Percentiles rank a stretch among this genome's conserved stretches.
These are phyloP conservation scores for Chlorospingus flavigularis DNA, from an alignment of 2,797 vertebrate species.

Conservation along the genomic window DNA sequence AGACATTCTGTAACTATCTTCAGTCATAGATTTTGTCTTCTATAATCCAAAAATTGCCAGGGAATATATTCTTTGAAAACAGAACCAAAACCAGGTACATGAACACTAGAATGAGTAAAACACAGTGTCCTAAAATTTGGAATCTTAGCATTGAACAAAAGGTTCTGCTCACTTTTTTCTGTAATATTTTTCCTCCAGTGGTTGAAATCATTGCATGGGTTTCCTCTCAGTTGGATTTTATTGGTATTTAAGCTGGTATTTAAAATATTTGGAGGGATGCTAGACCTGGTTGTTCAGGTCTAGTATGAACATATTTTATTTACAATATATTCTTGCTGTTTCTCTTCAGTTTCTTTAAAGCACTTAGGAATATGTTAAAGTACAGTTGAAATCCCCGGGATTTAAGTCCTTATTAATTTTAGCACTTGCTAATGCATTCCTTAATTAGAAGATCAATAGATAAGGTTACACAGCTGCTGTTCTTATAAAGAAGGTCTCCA, in stretches of 20 bases:
- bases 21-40: neutral
- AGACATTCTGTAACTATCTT: neutral
- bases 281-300: neutral
- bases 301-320: neutral
- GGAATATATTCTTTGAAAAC: neutral
- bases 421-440: neutral
- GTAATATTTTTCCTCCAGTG: neutral
- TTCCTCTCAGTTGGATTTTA: neutral
- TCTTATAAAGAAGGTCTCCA: neutral
- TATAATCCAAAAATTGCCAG: neutral
- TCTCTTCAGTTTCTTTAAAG: neutral
- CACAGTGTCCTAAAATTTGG: neutral
- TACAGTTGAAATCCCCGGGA: neutral
- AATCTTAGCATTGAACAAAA: neutral
- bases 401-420: neutral
- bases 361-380: neutral
- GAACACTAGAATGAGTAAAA: neutral
- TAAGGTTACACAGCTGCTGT: neutral
- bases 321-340: neutral
- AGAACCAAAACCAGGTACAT: neutral
- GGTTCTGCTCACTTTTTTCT: fast-evolving
- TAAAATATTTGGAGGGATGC: neutral
- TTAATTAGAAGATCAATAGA: neutral
- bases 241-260: neutral
- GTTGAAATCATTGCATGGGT: neutral